Conservation (phyloP, 2,888 invertebrate species). For the Drepana falcataria region DNA sequence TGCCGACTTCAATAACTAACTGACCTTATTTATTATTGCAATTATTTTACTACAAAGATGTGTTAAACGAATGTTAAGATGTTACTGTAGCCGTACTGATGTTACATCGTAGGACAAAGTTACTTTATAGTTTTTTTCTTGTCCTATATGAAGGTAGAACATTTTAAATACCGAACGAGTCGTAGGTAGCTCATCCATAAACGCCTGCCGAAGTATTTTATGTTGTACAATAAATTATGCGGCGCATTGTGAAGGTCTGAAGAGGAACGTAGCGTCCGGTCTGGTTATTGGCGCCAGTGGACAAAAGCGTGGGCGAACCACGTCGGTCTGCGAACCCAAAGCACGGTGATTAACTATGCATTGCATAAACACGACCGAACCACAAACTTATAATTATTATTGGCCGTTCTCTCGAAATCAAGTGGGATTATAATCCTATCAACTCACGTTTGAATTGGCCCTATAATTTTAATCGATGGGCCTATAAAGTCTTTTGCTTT, state of each 20-base stretch:
- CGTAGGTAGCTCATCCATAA: background rate
- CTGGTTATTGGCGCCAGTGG: slow-evolving; percentile 42
- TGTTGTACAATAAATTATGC: background rate
- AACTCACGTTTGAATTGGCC: background rate
- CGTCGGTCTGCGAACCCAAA: slow-evolving; percentile 28
- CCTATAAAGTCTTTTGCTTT: too few species aligned
- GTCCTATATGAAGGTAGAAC: too few species aligned
- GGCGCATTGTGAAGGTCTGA: background rate
- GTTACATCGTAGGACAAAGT: too few species aligned
- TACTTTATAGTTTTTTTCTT: too few species aligned
- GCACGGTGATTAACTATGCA: slow-evolving; percentile 56
- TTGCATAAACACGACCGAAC: slow-evolving; percentile 41
- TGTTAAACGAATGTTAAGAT: too few species aligned
- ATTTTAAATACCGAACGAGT: background rate
- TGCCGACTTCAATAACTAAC: too few species aligned
- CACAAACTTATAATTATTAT: slow-evolving; percentile 44
- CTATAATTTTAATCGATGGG: background rate
- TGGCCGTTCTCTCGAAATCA: slow-evolving; percentile 13
- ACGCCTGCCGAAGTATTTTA: background rate
- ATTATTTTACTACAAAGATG: too few species aligned
- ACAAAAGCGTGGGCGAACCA: slow-evolving; percentile 52
- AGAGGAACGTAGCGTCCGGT: slow-evolving; percentile 18
- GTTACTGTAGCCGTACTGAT: too few species aligned
- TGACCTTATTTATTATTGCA: too few species aligned
- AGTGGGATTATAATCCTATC: background rate